Base-by-base conservation (phyloP, 1,140 invertebrate genomes). In the Hirudo medicinalis region DNA sequence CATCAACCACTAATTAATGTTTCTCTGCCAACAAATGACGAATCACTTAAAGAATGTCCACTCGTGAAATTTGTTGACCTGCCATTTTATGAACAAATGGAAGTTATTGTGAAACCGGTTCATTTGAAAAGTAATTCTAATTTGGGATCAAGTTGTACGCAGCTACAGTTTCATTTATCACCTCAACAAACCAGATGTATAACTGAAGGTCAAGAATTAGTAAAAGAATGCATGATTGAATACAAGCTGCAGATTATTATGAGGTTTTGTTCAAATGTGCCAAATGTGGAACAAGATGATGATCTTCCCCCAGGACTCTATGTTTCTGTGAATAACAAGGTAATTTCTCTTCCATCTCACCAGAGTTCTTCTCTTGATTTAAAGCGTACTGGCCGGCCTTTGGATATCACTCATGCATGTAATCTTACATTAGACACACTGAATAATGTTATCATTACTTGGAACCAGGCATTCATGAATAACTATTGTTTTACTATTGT, bases 281-380 rank as follows among this genome's bases (percentile, higher is more conserved):
- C 91, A 0, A 89, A 88, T 3, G 90, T 89, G 79, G 91, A 94
- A 78, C 94, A 97, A 83, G 92, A 94, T 78, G 95, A 99, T 79
- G 90, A 88, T 79, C 97, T 98, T 82, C 95, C 95, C 72, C 91
- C 92, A 43, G 92, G 88, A 81, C 88, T 96, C 77, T 87, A 86
- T 78, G 91, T 97, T 22, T 91, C 94, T 86, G 89, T 99, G 54
- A 97, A 99, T 84, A 89, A 90, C 76, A 94, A 94, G 84, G 82
- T 89, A 74, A 92, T 91, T 78, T 88, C 89, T 75, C 84, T 98
- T 78, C 95, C 95, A 17, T 49, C 43, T 17, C 13, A 63, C 6
- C 29, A 25, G 22, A 63, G 22, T 32, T 25, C 57, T 13, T 32
- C 22, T 22, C 22, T 63, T n/a, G 57, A 63, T 25, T 32, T 20